phyloP scores from a whole-genome alignment of 92 coral and sea anemone species.

The Heliopora coerulea region DNA sequence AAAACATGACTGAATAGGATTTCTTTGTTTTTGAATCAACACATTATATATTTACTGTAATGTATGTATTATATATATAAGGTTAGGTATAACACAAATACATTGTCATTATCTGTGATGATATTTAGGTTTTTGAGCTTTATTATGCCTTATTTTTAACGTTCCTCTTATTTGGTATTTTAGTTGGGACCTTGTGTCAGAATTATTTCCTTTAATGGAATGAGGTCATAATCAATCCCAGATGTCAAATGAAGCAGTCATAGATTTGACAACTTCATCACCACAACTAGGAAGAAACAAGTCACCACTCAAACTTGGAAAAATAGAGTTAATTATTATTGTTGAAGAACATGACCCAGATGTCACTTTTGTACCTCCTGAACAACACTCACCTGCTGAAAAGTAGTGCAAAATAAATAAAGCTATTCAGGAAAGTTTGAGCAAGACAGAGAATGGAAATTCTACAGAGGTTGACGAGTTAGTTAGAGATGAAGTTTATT shows the following conservation, averaged over 20 bases:
- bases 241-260: neutral
- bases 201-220: too few relatives aligned
- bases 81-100: too few relatives aligned
- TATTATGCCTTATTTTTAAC: too few relatives aligned
- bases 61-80: too few relatives aligned
- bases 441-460: constrained; percentile 3
- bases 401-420: constrained; percentile 14
- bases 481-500: constrained; percentile 1
- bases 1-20: too few relatives aligned
- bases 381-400: constrained; percentile 73
- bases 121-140: too few relatives aligned
- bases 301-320: neutral
- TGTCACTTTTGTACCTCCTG: constrained; percentile 68
- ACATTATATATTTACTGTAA: too few relatives aligned
- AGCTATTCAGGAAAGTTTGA: constrained; percentile 2
- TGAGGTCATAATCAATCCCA: too few relatives aligned
- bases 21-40: too few relatives aligned
- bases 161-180: too few relatives aligned
- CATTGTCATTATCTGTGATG: too few relatives aligned
- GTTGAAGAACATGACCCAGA: constrained; percentile 63
- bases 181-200: too few relatives aligned
- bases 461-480: neutral
- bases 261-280: neutral
- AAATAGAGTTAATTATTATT: constrained; percentile 30
- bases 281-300: neutral